These are phyloP conservation scores for Lasioglossum figueresi DNA, from an alignment of 2,888 invertebrate species.

Conservation along the genomic window DNA sequence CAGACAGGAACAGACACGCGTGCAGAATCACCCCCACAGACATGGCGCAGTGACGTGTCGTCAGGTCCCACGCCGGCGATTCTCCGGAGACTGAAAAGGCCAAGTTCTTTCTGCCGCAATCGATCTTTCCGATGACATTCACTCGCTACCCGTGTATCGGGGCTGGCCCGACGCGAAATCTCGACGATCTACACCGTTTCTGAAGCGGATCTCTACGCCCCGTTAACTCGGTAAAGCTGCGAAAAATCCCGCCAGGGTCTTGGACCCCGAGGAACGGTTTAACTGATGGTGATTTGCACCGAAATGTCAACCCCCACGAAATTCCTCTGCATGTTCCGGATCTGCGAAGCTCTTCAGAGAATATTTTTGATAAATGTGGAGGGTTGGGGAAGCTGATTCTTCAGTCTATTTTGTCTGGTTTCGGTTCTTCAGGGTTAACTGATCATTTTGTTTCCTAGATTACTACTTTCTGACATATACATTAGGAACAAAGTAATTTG, in stretches of 20 bases:
- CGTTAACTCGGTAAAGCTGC: background rate
- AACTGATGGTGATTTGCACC: background rate
- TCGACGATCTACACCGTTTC: conserved; percentile 1
- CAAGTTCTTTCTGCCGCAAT: conserved; percentile 68
- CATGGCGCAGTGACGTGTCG: conserved; percentile 61
- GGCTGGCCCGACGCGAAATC: conserved; percentile 31
- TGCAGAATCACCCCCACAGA: background rate
- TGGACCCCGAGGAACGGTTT: background rate
- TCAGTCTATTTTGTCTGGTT: background rate
- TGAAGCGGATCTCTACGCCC: background rate
- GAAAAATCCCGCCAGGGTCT: background rate
- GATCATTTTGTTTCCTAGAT: background rate
- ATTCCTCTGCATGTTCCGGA: background rate
- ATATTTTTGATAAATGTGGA: background rate
- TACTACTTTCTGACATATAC: background rate
- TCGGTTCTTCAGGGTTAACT: background rate
- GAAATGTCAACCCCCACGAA: background rate
- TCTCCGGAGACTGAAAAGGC: conserved; percentile 69
- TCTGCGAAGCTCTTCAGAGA: background rate
- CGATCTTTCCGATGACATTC: conserved; percentile 60
- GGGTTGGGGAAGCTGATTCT: too few relatives aligned
- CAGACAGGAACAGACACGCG: conserved; percentile 5
- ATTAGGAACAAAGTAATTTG: too few relatives aligned
- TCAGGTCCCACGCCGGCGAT: conserved; percentile 63
- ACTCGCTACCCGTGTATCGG: conserved; percentile 37